Conservation (phyloP, 2,888 invertebrate genomes). For the Tetragonisca angustula region DNA sequence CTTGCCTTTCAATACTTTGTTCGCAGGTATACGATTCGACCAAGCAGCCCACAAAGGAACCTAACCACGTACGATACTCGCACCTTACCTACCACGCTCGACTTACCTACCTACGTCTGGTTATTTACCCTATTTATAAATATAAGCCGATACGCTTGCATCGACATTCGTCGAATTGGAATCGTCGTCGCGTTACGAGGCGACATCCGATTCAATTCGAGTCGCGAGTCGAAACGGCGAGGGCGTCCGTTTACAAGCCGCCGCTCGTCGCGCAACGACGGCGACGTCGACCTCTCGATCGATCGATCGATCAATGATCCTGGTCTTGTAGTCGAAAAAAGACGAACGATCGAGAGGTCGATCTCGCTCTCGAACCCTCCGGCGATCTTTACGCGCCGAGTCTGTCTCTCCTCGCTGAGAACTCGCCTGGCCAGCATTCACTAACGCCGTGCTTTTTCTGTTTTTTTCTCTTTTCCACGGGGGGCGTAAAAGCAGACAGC, state of each 20-base stretch:
- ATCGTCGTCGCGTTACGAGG: slow-evolving; percentile 3
- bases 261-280: not conserved
- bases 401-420: not conserved
- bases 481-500: slow-evolving; percentile 90
- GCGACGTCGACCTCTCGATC: slow-evolving; percentile 18
- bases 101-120: slow-evolving; percentile 44
- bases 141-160: slow-evolving; percentile 11
- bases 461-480: slow-evolving; percentile 76
- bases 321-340: no score
- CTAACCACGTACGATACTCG: slow-evolving; percentile 47
- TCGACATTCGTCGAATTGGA: slow-evolving; percentile 24
- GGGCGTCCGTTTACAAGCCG: slow-evolving; percentile 16
- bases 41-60: slow-evolving; percentile 42
- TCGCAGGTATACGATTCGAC: slow-evolving; percentile 52
- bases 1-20: slow-evolving; percentile 46
- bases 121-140: slow-evolving; percentile 46
- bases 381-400: not conserved
- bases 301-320: not conserved
- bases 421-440: slow-evolving; percentile 1
- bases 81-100: slow-evolving; percentile 22
- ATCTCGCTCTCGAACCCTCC: not conserved
- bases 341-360: not conserved
- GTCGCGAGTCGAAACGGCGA: not conserved
- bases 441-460: slow-evolving; percentile 71
- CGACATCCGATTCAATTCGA: not conserved